Base-by-base conservation (phyloP, 2,888 invertebrate genomes). In the Mamestra brassicae region DNA sequence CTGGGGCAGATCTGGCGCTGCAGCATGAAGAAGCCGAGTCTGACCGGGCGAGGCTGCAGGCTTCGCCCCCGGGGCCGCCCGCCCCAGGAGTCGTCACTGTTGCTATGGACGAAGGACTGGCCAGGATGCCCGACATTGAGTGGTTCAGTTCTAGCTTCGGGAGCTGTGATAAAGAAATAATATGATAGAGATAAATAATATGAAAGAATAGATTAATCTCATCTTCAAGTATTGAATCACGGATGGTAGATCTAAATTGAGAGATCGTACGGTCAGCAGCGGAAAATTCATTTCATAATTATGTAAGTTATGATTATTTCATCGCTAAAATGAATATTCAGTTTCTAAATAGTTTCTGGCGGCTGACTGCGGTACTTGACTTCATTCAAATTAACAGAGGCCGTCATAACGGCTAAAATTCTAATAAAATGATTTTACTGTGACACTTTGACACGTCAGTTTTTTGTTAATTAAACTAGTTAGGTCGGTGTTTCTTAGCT, bases 11-110 rank as follows among this genome's bases (percentile, higher is more conserved):
- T 85, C 98, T 97, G 88, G 98, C 97, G 85, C 99, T 99, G 94
- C 99, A 99, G 87, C 99, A 99, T 0, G 99, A 99, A 50, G 99
- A 99, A 8, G 99, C 98, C 86, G 99, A 99, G 94, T 99, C 99
- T 82, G 99, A 99, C 74, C 99, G 97, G 34, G 99, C 98, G 89
- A 99, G 97, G 92, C 98, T 98, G 88, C 97, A 97, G 1, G 95
- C 94, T 83, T 96, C 96, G 4, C 94, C 95, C 4, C 90, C 90
- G 13, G 86, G 84, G 2, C 76, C 80, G 11, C 80, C 69, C 8
- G 79, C 75, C 0, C 89, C 78, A 0, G 93, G 93, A 0, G 92
- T 90, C 47, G 92, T 89, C 76, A 90, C 92, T 13, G 95, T 93
- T 4, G 93, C 90, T 42, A 94, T 83, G 0, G 96, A 94, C 0